Conservation (phyloP, 1,140 invertebrate genomes). For the Hyposmocoma kahamanoa region DNA sequence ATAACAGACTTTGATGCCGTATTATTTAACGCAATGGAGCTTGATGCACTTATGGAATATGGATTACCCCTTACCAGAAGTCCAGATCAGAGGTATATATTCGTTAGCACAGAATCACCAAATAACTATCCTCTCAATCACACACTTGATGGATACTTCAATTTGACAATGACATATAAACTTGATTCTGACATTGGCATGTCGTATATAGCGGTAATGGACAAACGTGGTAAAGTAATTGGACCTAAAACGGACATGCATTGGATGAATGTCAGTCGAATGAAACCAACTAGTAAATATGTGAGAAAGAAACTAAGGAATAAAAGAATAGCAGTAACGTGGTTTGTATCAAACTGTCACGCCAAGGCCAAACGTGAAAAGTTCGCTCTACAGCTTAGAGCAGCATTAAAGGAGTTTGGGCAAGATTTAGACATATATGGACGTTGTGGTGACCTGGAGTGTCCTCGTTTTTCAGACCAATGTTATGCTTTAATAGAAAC, state of each 20-base stretch:
- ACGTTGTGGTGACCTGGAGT: constrained; percentile 63
- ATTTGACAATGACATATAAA: constrained; percentile 80
- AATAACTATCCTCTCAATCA: constrained; percentile 34
- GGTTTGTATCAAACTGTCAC: constrained; percentile 77
- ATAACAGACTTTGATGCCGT: constrained; percentile 39
- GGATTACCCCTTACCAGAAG: constrained; percentile 27
- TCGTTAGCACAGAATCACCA: constrained; percentile 48
- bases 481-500: constrained; percentile 54
- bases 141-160: constrained; percentile 68
- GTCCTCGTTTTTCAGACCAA: constrained; percentile 21
- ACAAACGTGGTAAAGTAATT: constrained; percentile 32
- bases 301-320: constrained; percentile 27
- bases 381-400: constrained; percentile 73
- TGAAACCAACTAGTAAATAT: constrained; percentile 31
- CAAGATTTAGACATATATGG: constrained; percentile 78
- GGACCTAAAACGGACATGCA: constrained; percentile 42
- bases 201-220: constrained; percentile 61
- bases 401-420: constrained; percentile 57
- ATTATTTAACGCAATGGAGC: constrained; percentile 37
- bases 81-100: constrained; percentile 51
- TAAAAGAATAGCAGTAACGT: constrained; percentile 59
- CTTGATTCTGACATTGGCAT: constrained; percentile 78
- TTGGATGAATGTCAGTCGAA: constrained; percentile 31
- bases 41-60: constrained; percentile 19
- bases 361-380: constrained; percentile 65